phyloP scores from a whole-genome alignment of 2,113 vertebrate species.

The Sinocyclocheilus anshuiensis region DNA sequence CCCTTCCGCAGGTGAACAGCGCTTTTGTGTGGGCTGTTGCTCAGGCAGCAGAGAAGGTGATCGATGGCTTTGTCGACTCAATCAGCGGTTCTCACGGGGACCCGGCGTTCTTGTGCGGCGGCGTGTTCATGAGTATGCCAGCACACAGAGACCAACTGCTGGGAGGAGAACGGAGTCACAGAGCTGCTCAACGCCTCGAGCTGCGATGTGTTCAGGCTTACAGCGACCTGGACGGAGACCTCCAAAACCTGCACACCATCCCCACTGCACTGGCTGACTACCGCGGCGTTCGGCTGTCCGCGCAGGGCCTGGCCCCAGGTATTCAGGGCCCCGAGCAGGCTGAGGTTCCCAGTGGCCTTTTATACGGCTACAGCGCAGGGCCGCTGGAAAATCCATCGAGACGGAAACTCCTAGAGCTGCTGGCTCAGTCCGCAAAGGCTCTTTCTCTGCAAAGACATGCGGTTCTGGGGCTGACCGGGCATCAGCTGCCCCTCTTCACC shows the following conservation, averaged over 20 bases:
- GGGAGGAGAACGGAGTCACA: constrained; percentile 76
- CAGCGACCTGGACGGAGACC: constrained; percentile 68
- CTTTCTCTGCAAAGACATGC: constrained; percentile 74
- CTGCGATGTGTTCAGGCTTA: constrained; percentile 76
- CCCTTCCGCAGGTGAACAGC: constrained; percentile 75
- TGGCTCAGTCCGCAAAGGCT: constrained; percentile 74
- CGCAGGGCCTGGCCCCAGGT: constrained; percentile 80
- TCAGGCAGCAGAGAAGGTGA: constrained; percentile 75
- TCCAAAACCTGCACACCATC: constrained; percentile 77
- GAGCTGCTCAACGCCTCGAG: constrained; percentile 78
- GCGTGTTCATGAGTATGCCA: constrained; percentile 79
- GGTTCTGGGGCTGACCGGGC: constrained; percentile 66
- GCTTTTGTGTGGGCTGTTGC: constrained; percentile 76
- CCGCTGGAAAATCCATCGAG: constrained; percentile 72
- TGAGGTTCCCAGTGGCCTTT: constrained; percentile 66
- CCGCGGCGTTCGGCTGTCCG: constrained; percentile 79
- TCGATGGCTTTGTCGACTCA: constrained; percentile 79
- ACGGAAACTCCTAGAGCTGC: constrained; percentile 69
- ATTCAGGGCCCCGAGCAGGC: constrained; percentile 71
- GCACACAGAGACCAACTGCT: constrained; percentile 65
- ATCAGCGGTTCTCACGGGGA: constrained; percentile 74
- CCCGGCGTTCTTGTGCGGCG: constrained; percentile 79
- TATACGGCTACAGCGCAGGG: constrained; percentile 77
- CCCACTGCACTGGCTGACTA: constrained; percentile 81
- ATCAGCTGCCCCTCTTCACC: constrained; percentile 76